A percentile compares a stretch with the other conserved stretches of the same genome.
Evolutionary conservation across 2,888 invertebrate genomes (phyloP).

Genomic region (Liodrosophila aerea): DNA sequence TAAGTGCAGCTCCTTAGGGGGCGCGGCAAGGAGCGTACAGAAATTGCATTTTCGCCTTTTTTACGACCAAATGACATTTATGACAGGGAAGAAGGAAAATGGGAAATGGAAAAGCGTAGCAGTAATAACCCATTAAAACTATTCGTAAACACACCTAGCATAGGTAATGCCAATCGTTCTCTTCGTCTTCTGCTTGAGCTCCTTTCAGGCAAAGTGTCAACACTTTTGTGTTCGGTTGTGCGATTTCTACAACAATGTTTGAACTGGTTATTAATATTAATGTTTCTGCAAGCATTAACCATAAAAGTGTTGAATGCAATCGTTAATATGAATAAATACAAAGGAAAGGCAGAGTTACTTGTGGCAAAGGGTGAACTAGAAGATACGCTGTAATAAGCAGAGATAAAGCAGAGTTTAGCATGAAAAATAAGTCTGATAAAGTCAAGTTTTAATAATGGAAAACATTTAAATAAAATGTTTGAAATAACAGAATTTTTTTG

Average conservation of each 20-base stretch:
- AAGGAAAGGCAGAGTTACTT: background rate
- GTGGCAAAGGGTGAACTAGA: background rate
- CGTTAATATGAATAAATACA: conserved; percentile 45
- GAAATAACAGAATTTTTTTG: too few relatives aligned
- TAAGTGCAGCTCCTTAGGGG: conserved; percentile 56
- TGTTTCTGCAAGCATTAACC: conserved; percentile 39
- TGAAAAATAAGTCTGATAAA: too few relatives aligned
- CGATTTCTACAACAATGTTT: conserved; percentile 62
- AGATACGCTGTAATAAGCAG: background rate
- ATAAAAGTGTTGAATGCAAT: conserved; percentile 40
- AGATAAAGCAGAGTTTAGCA: background rate
- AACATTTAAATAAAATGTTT: too few relatives aligned
- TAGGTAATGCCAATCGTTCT: conserved; percentile 10
- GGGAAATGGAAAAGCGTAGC: conserved; percentile 15
- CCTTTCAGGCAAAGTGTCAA: conserved; percentile 39
- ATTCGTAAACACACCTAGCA: conserved; percentile 68
- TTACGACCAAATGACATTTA: conserved; percentile 73
- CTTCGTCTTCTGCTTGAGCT: conserved; percentile 31
- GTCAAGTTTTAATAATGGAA: too few relatives aligned
- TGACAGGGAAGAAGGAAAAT: conserved; percentile 29
- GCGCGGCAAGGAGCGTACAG: conserved; percentile 34
- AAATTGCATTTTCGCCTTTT: conserved; percentile 73
- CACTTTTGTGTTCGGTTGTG: conserved; percentile 23
- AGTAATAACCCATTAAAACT: conserved; percentile 78
- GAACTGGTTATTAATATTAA: conserved; percentile 77